Evolutionary conservation across 1,140 invertebrate species (phyloP).

Genomic region (Nephila pilipes): DNA sequence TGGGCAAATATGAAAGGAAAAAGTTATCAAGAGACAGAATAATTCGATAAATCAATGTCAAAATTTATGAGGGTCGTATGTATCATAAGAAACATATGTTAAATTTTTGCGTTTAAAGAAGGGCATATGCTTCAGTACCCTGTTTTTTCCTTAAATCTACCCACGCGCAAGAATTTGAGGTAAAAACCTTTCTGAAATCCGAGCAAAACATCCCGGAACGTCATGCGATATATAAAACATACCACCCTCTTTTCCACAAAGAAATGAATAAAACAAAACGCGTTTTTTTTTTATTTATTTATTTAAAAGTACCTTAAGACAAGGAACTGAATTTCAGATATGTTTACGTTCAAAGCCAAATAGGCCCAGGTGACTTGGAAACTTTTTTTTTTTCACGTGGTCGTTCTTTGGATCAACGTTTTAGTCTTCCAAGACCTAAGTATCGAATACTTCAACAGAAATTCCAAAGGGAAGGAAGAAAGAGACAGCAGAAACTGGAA

Average conservation of each 20-base stretch:
- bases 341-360: neutral
- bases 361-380: neutral
- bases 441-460: slow-evolving; percentile 25
- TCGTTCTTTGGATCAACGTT: neutral
- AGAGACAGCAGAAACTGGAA: neutral
- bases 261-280: slow-evolving; percentile 23
- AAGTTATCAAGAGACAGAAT: too few species aligned
- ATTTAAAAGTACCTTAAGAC: neutral
- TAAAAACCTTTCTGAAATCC: neutral
- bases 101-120: too few species aligned
- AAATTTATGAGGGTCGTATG: too few species aligned
- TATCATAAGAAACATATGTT: too few species aligned
- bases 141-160: too few species aligned
- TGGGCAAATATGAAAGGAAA: too few species aligned
- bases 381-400: neutral
- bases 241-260: neutral
- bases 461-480: neutral
- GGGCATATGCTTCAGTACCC: too few species aligned
- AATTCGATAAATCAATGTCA: too few species aligned
- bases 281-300: neutral
- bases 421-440: slow-evolving; percentile 1
- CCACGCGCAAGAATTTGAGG: neutral
- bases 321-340: slow-evolving; percentile 35
- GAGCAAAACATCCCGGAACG: neutral
- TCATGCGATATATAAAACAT: neutral